Conservation (phyloP, 2,797 vertebrate species). For the Lacerta agilis region DNA sequence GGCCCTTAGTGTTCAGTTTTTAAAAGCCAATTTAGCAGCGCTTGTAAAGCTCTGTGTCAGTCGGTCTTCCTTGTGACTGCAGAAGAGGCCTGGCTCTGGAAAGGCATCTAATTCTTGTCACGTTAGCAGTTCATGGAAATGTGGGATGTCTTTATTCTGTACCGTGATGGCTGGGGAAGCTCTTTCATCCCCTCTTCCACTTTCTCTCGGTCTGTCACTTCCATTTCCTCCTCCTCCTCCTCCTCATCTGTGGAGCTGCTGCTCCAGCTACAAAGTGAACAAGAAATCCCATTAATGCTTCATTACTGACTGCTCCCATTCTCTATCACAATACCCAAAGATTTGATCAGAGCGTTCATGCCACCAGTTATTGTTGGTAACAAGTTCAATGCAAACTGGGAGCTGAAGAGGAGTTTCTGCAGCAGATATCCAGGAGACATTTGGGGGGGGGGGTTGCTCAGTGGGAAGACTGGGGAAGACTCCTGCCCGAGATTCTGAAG, state of each 20-base stretch:
- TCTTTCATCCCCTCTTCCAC: slow-evolving; percentile 47
- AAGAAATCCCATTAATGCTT: slow-evolving; percentile 2
- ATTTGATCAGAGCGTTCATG: background rate
- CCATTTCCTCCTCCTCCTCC: background rate
- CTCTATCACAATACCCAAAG: background rate
- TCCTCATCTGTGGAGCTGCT: slow-evolving; percentile 61
- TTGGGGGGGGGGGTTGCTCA: too few species aligned
- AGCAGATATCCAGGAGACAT: too few species aligned
- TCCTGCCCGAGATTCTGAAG: background rate
- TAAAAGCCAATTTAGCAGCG: background rate
- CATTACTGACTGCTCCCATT: background rate
- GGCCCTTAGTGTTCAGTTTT: background rate
- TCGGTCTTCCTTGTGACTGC: background rate
- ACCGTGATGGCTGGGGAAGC: background rate
- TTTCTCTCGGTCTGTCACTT: slow-evolving; percentile 4
- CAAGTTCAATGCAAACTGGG: background rate
- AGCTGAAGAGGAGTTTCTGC: too few species aligned
- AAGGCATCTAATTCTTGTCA: background rate
- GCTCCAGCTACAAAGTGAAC: slow-evolving; percentile 48
- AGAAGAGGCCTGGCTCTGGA: background rate
- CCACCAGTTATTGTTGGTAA: background rate
- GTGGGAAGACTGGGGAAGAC: too few species aligned
- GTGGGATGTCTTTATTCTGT: background rate
- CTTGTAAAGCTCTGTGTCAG: background rate
- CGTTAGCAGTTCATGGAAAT: background rate